Percentiles rank a stretch among this genome's conserved stretches.
Evolutionary conservation across 2,113 vertebrate species (phyloP).

Genomic region (Bostrychus sinensis): DNA sequence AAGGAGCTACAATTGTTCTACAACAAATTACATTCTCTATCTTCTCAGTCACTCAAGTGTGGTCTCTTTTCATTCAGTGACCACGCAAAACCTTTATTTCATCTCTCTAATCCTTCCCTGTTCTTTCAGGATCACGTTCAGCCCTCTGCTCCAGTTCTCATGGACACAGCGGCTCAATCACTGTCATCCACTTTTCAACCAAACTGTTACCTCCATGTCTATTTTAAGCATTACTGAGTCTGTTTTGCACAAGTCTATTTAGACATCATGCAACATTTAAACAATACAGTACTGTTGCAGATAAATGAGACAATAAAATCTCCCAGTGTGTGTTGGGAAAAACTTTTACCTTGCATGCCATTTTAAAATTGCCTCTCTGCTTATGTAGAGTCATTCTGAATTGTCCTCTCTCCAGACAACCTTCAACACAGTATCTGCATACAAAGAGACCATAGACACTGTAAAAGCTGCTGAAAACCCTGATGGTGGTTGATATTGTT

Average conservation of each 20-base stretch:
- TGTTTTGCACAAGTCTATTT: no score
- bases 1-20: no score
- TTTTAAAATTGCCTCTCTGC: neutral
- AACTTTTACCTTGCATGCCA: neutral
- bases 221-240: no score
- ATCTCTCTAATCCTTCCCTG: slow-evolving; percentile 7
- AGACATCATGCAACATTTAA: no score
- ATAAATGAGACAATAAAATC: neutral
- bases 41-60: slow-evolving; percentile 11
- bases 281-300: no score
- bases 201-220: no score
- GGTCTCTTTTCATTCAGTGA: neutral
- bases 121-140: slow-evolving; percentile 6
- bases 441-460: slow-evolving; percentile 26
- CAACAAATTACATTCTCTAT: slow-evolving; percentile 5
- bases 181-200: neutral
- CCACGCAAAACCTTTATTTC: slow-evolving; percentile 17
- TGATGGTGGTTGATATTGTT: slow-evolving; percentile 61
- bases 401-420: slow-evolving; percentile 38
- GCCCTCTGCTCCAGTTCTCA: slow-evolving; percentile 14
- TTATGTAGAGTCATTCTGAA: slow-evolving; percentile 20
- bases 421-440: slow-evolving; percentile 10
- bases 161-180: slow-evolving; percentile 1
- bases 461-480: slow-evolving; percentile 8
- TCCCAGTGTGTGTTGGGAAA: neutral